Evolutionary conservation across 2,113 vertebrate genomes (phyloP).

Genomic region (Chlorodrepanis virens): DNA sequence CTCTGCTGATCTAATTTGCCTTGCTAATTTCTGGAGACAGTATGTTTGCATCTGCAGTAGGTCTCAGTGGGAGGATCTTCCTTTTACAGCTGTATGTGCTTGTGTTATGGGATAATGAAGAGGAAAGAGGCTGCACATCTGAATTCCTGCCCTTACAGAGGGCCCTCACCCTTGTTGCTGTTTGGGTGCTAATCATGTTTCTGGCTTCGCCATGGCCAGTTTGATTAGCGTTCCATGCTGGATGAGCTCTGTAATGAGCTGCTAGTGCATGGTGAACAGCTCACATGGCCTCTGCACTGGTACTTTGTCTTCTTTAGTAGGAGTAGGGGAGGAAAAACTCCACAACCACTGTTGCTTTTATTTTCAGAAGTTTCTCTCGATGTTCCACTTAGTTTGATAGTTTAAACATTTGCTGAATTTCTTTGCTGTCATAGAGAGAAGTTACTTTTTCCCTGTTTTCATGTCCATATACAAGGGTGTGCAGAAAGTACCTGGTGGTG

Average conservation of each 20-base stretch:
- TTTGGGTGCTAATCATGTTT: constrained; percentile 11
- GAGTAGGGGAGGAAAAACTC: neutral
- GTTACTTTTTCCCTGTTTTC: neutral
- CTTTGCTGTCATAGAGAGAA: neutral
- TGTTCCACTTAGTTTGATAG: neutral
- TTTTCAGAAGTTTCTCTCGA: neutral
- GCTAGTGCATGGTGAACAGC: neutral
- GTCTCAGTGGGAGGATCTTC: constrained; percentile 21
- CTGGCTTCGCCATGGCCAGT: neutral
- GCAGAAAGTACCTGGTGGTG: accelerated
- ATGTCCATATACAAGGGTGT: accelerated
- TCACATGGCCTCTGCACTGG: neutral
- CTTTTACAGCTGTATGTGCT: neutral
- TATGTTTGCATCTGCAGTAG: neutral
- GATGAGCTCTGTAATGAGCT: constrained; percentile 27
- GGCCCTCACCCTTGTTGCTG: neutral
- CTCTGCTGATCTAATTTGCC: constrained; percentile 37
- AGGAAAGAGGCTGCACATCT: constrained; percentile 25
- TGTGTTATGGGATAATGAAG: constrained; percentile 54
- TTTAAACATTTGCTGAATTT: neutral
- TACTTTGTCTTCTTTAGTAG: neutral
- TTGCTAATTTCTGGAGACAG: constrained; percentile 45
- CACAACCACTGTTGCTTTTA: neutral
- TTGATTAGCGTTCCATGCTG: constrained; percentile 28
- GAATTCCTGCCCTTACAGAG: constrained; percentile 19